These are phyloP conservation scores for Atractosteus spatula DNA, from an alignment of 2,113 vertebrate species.

Conservation along the genomic window DNA sequence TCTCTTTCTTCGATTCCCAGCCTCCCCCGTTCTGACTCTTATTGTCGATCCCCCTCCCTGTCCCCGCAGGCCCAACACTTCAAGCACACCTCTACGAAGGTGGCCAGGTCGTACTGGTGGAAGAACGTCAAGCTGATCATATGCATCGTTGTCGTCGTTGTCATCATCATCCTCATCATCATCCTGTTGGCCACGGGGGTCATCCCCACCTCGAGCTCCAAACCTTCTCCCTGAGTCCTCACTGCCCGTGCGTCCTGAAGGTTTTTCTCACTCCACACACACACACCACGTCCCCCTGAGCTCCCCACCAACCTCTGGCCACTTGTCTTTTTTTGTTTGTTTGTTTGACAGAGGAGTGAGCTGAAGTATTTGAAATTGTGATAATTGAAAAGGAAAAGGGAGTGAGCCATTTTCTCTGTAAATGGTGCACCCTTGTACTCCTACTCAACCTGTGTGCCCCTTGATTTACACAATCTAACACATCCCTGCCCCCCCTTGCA, in stretches of 20 bases:
- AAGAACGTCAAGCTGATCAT: slow-evolving; percentile 86
- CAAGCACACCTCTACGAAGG: slow-evolving; percentile 86
- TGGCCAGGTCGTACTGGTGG: slow-evolving; percentile 91
- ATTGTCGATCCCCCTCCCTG: background rate
- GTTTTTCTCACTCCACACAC: background rate
- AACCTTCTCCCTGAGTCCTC: background rate
- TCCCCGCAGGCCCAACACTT: slow-evolving; percentile 82
- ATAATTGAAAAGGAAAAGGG: too few relatives aligned
- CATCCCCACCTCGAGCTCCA: slow-evolving; percentile 64
- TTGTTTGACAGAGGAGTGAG: too few relatives aligned
- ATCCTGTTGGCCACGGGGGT: slow-evolving; percentile 78
- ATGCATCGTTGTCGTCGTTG: slow-evolving; percentile 75
- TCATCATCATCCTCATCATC: slow-evolving; percentile 76
- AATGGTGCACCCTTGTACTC: too few relatives aligned
- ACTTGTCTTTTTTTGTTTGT: too few relatives aligned
- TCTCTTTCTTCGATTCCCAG: background rate
- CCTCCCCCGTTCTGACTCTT: background rate
- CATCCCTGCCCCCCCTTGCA: too few relatives aligned
- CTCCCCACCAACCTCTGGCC: background rate
- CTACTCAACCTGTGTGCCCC: too few relatives aligned
- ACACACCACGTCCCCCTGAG: background rate
- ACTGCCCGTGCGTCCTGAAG: accelerated
- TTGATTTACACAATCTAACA: too few relatives aligned
- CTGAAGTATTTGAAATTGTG: too few relatives aligned
- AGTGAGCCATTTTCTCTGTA: too few relatives aligned